Percentiles rank a stretch among this genome's conserved stretches.
These are phyloP conservation scores for Sternarchorhynchus goeldii DNA, from an alignment of 2,797 vertebrate species.

Conservation along the genomic window DNA sequence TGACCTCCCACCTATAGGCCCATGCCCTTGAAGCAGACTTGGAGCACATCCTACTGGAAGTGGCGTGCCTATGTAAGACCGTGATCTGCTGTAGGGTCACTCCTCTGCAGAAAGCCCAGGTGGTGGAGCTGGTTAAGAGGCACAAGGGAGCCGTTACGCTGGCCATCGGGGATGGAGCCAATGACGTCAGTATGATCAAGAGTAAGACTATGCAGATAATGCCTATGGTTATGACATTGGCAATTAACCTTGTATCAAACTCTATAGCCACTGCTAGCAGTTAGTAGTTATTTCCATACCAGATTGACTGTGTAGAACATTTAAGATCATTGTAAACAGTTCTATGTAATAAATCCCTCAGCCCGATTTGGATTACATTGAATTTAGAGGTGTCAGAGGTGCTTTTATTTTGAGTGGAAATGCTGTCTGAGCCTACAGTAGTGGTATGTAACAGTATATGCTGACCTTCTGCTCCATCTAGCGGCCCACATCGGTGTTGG, in stretches of 20 bases:
- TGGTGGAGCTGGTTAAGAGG: slow-evolving; percentile 84
- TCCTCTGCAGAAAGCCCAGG: slow-evolving; percentile 83
- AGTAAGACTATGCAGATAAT: slow-evolving; percentile 66
- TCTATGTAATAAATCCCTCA: too few species aligned
- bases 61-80: slow-evolving; percentile 81
- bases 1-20: slow-evolving; percentile 64
- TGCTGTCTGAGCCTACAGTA: not conserved
- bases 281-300: too few species aligned
- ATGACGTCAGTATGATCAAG: slow-evolving; percentile 88
- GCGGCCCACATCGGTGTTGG: slow-evolving; percentile 82
- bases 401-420: not conserved
- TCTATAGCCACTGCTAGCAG: not conserved
- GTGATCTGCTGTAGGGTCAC: slow-evolving; percentile 85
- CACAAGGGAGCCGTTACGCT: slow-evolving; percentile 77
- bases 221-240: not conserved
- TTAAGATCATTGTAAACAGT: too few species aligned
- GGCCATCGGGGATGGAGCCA: slow-evolving; percentile 82
- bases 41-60: slow-evolving; percentile 77
- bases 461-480: slow-evolving; percentile 54
- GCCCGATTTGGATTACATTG: too few species aligned
- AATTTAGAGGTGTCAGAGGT: not conserved
- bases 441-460: not conserved
- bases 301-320: too few species aligned
- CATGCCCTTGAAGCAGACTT: slow-evolving; percentile 77
- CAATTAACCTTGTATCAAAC: not conserved